These are phyloP conservation scores for Premnoplex brunnescens DNA, from an alignment of 2,797 vertebrate species.

Conservation along the genomic window DNA sequence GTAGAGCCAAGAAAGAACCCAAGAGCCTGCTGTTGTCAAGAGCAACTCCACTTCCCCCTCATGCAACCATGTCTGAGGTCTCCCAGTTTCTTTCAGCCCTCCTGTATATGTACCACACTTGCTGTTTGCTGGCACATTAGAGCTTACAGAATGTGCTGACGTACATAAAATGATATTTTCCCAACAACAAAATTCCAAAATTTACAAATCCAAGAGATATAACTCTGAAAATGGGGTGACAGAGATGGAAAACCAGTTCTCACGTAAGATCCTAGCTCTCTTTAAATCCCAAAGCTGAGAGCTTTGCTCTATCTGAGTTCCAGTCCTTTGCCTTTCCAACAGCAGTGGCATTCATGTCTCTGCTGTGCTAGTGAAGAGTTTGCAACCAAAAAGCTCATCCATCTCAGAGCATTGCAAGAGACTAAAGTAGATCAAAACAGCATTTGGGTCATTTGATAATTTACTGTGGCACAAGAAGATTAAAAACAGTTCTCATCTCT, in stretches of 20 bases:
- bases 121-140: background rate
- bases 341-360: background rate
- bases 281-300: background rate
- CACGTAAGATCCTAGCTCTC: background rate
- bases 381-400: background rate
- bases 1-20: background rate
- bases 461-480: background rate
- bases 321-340: background rate
- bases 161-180: accelerated
- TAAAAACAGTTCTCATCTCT: background rate
- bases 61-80: background rate
- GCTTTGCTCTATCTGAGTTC: background rate
- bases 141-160: background rate
- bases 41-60: background rate
- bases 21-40: background rate
- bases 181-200: too few species aligned
- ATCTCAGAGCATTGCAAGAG: background rate
- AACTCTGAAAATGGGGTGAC: accelerated
- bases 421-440: background rate
- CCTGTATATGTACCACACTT: background rate
- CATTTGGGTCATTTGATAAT: background rate
- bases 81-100: background rate
- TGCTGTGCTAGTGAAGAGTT: background rate
- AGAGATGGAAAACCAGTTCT: background rate
- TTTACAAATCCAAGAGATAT: background rate